Evolutionary conservation across 2,888 invertebrate genomes (phyloP), one percentile per base, ranked within the genome.

Genomic region (Lasioglossum vierecki): DNA sequence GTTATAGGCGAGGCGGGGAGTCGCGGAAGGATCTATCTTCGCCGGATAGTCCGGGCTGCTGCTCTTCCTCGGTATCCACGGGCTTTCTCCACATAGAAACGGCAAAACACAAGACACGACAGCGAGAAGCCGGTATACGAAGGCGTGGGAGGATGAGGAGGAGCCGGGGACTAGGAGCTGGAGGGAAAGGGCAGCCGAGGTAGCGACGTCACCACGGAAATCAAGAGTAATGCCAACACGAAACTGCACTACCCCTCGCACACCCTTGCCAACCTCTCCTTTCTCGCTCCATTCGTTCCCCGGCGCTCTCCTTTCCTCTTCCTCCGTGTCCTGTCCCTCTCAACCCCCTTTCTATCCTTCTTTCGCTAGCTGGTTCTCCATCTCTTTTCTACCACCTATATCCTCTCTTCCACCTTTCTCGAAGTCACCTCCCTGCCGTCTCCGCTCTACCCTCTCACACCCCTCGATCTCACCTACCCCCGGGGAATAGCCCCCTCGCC

Each of bases 201-300:
- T 92, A 93, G 93, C 93, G 93, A 93, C 94, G 95, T 95, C 96
- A 95, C 95, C 95, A 94, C 92, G 96, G 96, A 96, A 96, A 96
- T 96, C 96, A 96, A 96, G 96, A 96, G 96, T 96, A 96, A 96
- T 96, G 96, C 96, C 95, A 96, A 96, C 96, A 96, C 95, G 96
- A 96, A 96, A 96, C 92, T 93, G 92, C 91, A 92, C 92, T 89
- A 88, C 90, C 90, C 91, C 96, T 93, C 95, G 95, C 95, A 89
- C 90, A 91, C 91, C 91, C 90, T 91, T 91, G 92, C 89, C 91
- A 84, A 88, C 89, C 86, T 86, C 83, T 88, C 83, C 88, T 87
- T 86, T 85, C 90, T 89, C 91, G 87, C 89, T 84, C 83, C 89
- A 76, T 85, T 74, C 89, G 84, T 85, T 80, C 88, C 77, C 80